Evolutionary conservation across 2,888 invertebrate genomes (phyloP).

Genomic region (Sialis fuliginosa): DNA sequence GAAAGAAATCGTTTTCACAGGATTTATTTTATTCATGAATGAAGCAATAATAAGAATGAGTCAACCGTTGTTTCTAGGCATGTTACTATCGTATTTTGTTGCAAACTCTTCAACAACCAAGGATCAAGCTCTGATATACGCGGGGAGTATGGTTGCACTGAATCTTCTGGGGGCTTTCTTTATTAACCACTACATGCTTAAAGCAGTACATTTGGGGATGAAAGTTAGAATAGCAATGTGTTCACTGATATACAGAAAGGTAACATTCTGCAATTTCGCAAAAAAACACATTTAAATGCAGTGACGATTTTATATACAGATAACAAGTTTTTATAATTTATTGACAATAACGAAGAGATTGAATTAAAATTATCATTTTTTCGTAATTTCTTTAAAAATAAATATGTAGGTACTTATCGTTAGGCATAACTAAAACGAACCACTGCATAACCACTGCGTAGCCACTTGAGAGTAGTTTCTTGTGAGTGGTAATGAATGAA

Average conservation of each 20-base stretch:
- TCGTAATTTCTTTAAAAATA: too few species aligned
- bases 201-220: conserved; percentile 36
- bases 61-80: conserved; percentile 46
- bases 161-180: conserved; percentile 37
- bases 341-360: too few species aligned
- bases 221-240: conserved; percentile 66
- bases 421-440: too few species aligned
- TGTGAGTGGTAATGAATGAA: too few species aligned
- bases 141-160: conserved; percentile 35
- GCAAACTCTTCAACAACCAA: conserved; percentile 29
- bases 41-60: conserved; percentile 38
- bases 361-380: too few species aligned
- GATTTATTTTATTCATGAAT: conserved; percentile 40
- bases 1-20: conserved; percentile 42
- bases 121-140: conserved; percentile 43
- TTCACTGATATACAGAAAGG: conserved; percentile 74
- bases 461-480: too few species aligned
- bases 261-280: conserved; percentile 22
- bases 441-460: too few species aligned
- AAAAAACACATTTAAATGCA: neutral
- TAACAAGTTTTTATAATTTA: too few species aligned
- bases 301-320: neutral
- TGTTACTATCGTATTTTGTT: conserved; percentile 46
- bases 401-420: too few species aligned
- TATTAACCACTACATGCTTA: conserved; percentile 40